Percentiles rank a stretch among this genome's conserved stretches.
These are phyloP conservation scores for Platynereis dumerilii DNA, from an alignment of 2,888 invertebrate genomes.

Conservation along the genomic window DNA sequence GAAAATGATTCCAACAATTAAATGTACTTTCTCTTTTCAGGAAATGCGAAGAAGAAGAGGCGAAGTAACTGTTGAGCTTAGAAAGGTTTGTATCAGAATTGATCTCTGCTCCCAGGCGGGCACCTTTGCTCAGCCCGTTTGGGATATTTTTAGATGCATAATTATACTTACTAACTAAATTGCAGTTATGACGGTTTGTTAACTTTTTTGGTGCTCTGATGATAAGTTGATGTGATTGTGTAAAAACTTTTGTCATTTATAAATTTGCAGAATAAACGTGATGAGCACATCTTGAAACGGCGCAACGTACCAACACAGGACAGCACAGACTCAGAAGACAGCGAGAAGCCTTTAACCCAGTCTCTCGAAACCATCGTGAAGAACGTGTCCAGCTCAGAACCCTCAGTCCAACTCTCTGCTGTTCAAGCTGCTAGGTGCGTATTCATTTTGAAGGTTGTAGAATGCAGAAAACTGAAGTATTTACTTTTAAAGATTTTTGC, in stretches of 20 bases:
- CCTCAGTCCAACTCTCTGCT: constrained; percentile 83
- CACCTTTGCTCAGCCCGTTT: no score
- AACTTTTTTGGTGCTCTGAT: no score
- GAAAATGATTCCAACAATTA: background rate
- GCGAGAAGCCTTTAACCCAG: constrained; percentile 58
- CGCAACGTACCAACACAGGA: constrained; percentile 94
- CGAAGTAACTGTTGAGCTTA: constrained; percentile 93
- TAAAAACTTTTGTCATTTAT: no score
- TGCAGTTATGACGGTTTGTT: no score
- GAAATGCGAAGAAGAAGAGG: constrained; percentile 95
- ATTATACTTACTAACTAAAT: no score
- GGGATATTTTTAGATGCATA: no score
- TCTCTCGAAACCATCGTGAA: constrained; percentile 80
- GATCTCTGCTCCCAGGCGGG: no score
- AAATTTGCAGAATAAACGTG: constrained; percentile 86
- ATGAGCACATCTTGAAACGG: constrained; percentile 93
- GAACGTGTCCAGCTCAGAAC: constrained; percentile 80
- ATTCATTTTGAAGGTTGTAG: no score
- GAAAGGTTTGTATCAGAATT: constrained; percentile 73
- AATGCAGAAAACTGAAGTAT: no score
- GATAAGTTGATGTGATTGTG: no score
- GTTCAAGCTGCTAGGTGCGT: constrained; percentile 82
- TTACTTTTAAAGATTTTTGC: no score
- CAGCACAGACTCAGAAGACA: constrained; percentile 71
- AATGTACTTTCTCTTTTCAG: constrained; percentile 38